Evolutionary conservation across 2,888 invertebrate species (phyloP), one percentile per base, ranked within the genome.

Genomic region (Lamellibrachia columna): DNA sequence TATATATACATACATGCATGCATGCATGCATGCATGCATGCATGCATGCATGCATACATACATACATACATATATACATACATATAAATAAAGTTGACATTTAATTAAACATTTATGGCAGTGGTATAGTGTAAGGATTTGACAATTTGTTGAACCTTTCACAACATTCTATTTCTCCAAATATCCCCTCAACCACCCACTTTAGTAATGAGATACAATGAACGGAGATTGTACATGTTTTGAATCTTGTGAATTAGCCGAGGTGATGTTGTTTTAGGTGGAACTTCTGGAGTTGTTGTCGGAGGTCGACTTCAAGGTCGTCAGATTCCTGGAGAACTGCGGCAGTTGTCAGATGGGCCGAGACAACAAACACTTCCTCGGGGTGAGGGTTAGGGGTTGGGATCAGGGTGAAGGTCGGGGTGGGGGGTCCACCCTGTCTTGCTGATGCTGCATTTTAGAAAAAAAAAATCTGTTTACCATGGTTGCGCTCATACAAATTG

Each of bases 281-380:
- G 97, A 98, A 96, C 96, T 98, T 94, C 96, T 97, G 91, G 98
- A 98, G 95, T 96, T 98, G 40, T 95, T 98, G 90, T 97, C 97
- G 55, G 97, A 97, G 93, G 95, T 98, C 60, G 97, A 97, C 52
- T 98, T 97, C 94, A 97, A 97, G 91, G 97, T 97, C 0, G 96
- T 98, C 91, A 96, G 97, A 94, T 97, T 97, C 95, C 95, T 97
- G 60, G 97, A 97, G 92, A 75, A 52, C n/a, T 22, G 75, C n/a
- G 75, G 75, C 15, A 75, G 75, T 75, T 75, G 75, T 75, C 75
- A 75, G 75, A 15, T 15, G 15, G 75, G 75, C 75, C 75, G 75
- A 75, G 22, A 75, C 58, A 58, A 58, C 75, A 75, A 75, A 75
- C n/a, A 75, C 75, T 75, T 75, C 22, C 75, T 75, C 6, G 75